Conservation (phyloP, 2,797 vertebrate genomes). For the Cryptoblepharus egeriae region DNA sequence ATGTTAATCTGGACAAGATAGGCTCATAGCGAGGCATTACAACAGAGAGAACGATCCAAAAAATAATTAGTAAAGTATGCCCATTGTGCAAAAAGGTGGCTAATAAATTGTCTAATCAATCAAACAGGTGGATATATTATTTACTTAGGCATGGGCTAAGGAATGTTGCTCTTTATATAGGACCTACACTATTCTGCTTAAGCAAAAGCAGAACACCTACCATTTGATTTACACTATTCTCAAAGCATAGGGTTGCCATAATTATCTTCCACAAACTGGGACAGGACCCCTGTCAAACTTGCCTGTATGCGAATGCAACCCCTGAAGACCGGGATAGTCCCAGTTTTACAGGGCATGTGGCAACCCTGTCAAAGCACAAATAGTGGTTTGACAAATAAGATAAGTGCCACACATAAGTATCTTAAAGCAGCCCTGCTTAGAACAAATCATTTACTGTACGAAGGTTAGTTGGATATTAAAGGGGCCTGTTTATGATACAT, state of each 20-base stretch:
- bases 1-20: background rate
- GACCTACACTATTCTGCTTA: background rate
- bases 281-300: too few species aligned
- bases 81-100: background rate
- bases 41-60: too few species aligned
- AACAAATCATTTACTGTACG: background rate
- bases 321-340: too few species aligned
- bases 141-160: background rate
- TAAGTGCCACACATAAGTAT: background rate
- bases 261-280: too few species aligned
- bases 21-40: background rate
- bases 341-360: too few species aligned
- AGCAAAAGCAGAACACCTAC: background rate
- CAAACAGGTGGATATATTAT: background rate
- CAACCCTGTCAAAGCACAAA: too few species aligned
- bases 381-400: background rate
- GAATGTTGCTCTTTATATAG: background rate
- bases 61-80: background rate
- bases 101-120: background rate
- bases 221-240: background rate
- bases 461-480: background rate
- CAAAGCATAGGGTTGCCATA: too few species aligned
- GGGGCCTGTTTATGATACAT: background rate
- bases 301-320: too few species aligned
- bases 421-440: background rate